phyloP scores from a whole-genome alignment of 2,888 invertebrate species.

The Nymphalis urticae region DNA sequence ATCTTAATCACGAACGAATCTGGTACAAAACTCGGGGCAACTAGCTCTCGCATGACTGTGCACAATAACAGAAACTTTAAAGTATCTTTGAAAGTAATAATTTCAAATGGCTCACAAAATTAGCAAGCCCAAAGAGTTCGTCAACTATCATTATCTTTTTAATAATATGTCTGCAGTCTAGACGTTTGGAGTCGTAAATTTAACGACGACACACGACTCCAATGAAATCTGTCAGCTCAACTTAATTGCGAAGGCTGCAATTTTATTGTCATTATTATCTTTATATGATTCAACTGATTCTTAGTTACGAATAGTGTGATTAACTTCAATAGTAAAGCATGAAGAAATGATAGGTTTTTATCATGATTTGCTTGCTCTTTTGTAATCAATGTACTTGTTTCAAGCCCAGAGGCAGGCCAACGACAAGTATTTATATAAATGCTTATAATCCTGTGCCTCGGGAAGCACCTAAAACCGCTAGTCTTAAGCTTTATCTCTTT shows the following conservation, averaged over 20 bases:
- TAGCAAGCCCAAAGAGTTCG: conserved; percentile 23
- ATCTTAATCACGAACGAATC: conserved; percentile 3
- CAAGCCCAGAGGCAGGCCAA: too few relatives aligned
- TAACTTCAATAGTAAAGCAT: too few relatives aligned
- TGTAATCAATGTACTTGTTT: too few relatives aligned
- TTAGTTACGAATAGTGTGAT: too few relatives aligned
- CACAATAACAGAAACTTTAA: conserved; percentile 19
- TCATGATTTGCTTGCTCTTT: too few relatives aligned
- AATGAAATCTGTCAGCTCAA: not conserved
- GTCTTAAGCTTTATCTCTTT: too few relatives aligned
- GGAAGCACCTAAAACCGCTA: too few relatives aligned
- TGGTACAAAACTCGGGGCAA: not conserved
- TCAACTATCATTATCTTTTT: conserved; percentile 32
- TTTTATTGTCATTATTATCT: not conserved
- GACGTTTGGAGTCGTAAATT: conserved; percentile 26
- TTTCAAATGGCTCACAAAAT: conserved; percentile 22
- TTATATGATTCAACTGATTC: too few relatives aligned
- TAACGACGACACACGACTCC: conserved; percentile 9
- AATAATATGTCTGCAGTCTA: conserved; percentile 35
- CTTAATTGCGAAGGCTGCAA: not conserved
- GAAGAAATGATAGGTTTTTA: too few relatives aligned
- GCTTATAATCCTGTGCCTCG: too few relatives aligned
- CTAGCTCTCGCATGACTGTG: conserved; percentile 12
- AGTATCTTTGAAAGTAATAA: conserved; percentile 17
- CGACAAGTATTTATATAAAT: too few relatives aligned